Percentiles rank a stretch among this genome's conserved stretches.
phyloP scores from a whole-genome alignment of 1,140 invertebrate species.

The Cecropterus lyciades region DNA sequence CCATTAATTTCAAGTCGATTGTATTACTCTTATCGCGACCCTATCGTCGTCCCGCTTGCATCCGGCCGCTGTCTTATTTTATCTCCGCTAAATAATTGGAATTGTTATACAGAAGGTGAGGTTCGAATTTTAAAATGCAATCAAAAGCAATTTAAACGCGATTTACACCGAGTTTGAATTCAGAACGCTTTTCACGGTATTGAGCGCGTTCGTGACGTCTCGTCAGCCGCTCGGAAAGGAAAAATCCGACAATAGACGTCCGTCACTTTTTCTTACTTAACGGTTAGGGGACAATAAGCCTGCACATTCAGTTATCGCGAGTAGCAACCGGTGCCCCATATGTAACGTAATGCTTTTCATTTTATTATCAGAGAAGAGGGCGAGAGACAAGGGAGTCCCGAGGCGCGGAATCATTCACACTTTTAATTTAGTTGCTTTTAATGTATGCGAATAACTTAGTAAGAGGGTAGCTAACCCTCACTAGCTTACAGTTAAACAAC shows the following conservation, averaged over 20 bases:
- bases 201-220: slow-evolving; percentile 13
- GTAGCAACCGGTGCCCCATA: slow-evolving; percentile 63
- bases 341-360: slow-evolving; percentile 75
- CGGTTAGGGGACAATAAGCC: slow-evolving; percentile 62
- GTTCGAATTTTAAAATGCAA: slow-evolving; percentile 33
- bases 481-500: slow-evolving; percentile 73
- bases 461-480: slow-evolving; percentile 57
- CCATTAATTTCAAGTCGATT: slow-evolving; percentile 35
- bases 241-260: slow-evolving; percentile 41
- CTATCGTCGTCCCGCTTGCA: slow-evolving; percentile 34
- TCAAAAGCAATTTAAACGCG: slow-evolving; percentile 33
- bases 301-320: slow-evolving; percentile 64
- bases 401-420: slow-evolving; percentile 72
- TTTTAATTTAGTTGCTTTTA: slow-evolving; percentile 82
- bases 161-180: slow-evolving; percentile 20
- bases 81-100: slow-evolving; percentile 37
- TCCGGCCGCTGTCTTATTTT: slow-evolving; percentile 33
- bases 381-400: slow-evolving; percentile 57
- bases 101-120: slow-evolving; percentile 36
- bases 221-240: slow-evolving; percentile 22
- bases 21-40: slow-evolving; percentile 33
- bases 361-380: slow-evolving; percentile 61
- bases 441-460: slow-evolving; percentile 77
- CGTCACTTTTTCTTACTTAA: slow-evolving; percentile 50
- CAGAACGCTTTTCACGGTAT: slow-evolving; percentile 14